Evolutionary conservation across 2,888 invertebrate genomes (phyloP).

Genomic region (Strigamia maritima): DNA sequence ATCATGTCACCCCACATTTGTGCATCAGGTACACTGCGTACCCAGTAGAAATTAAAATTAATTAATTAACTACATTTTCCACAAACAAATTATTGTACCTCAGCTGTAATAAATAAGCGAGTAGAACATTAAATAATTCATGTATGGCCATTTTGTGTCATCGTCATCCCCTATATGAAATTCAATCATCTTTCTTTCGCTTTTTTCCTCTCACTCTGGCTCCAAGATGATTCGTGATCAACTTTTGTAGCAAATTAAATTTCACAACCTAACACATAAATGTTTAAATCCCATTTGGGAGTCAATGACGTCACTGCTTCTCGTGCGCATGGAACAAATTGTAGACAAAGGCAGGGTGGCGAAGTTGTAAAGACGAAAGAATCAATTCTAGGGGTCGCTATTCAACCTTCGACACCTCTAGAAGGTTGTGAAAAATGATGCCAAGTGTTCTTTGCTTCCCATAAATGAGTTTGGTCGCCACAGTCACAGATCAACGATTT

Average conservation of each 20-base stretch:
- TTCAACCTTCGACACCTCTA: slow-evolving; percentile 1
- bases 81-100: neutral
- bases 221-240: neutral
- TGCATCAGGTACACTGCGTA: neutral
- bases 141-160: neutral
- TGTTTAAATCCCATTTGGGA: slow-evolving; percentile 2
- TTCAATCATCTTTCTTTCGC: neutral
- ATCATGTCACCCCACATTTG: neutral
- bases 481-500: slow-evolving; percentile 1
- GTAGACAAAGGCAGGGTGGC: neutral
- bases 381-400: slow-evolving; percentile 5
- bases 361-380: neutral
- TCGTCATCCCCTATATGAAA: neutral
- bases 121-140: neutral
- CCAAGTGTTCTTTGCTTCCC: slow-evolving; percentile 5
- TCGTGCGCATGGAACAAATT: neutral
- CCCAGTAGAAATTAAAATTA: neutral
- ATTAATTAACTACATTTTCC: neutral
- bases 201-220: neutral
- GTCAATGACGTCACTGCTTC: neutral
- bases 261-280: slow-evolving; percentile 1
- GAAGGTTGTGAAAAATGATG: neutral
- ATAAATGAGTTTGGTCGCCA: slow-evolving; percentile 1
- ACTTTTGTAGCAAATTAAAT: neutral
- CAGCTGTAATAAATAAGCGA: neutral